phyloP scores from a whole-genome alignment of 2,888 invertebrate genomes.

The Chironomus tentans region DNA sequence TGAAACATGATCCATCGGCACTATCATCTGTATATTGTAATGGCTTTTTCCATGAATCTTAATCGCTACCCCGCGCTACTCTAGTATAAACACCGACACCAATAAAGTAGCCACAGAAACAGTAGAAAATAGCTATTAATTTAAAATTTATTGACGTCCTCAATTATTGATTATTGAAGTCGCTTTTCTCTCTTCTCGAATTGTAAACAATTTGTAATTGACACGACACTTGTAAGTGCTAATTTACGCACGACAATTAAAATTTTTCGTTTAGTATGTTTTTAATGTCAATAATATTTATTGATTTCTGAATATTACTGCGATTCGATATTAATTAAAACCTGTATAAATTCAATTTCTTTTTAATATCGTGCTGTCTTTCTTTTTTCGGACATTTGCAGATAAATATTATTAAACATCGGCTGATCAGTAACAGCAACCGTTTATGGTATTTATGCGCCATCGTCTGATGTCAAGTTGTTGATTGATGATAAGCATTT shows the following conservation, averaged over 20 bases:
- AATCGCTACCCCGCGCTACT: too few relatives aligned
- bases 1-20: too few relatives aligned
- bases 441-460: conserved; percentile 5
- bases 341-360: neutral
- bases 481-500: conserved; percentile 7
- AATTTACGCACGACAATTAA: neutral
- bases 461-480: neutral
- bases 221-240: neutral
- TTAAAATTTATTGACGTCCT: neutral
- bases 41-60: too few relatives aligned
- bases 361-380: neutral
- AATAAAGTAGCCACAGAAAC: neutral
- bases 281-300: neutral
- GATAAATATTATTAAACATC: neutral
- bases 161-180: neutral
- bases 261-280: neutral
- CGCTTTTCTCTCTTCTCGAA: neutral
- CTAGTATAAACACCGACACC: too few relatives aligned
- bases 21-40: too few relatives aligned
- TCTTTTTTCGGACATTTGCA: neutral
- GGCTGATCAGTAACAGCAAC: neutral
- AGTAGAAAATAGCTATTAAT: neutral
- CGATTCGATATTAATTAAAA: neutral
- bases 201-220: neutral
- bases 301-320: neutral